These are phyloP conservation scores for Bombylius discolor DNA, from an alignment of 2,888 invertebrate species.

Conservation along the genomic window DNA sequence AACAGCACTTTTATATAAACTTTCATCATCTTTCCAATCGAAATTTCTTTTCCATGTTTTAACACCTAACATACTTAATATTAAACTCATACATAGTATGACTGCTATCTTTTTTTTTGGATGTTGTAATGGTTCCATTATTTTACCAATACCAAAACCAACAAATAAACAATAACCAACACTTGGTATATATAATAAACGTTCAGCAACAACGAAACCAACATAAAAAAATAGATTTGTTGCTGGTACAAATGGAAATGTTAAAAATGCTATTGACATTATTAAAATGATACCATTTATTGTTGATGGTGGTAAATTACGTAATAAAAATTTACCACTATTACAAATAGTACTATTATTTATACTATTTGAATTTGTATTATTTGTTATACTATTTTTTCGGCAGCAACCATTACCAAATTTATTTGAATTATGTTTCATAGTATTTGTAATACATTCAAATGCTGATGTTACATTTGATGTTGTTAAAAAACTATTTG, in stretches of 20 bases:
- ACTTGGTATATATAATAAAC: slow-evolving; percentile 90
- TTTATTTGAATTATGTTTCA: no score
- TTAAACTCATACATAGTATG: slow-evolving; percentile 37
- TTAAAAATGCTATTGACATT: slow-evolving; percentile 61
- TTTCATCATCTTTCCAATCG: slow-evolving; percentile 90
- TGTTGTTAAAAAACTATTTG: neutral
- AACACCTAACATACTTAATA: slow-evolving; percentile 56
- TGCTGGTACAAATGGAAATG: slow-evolving; percentile 88
- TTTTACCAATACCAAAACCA: slow-evolving; percentile 53
- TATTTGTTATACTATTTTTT: neutral
- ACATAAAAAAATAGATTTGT: slow-evolving; percentile 95
- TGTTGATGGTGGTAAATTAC: slow-evolving; percentile 11
- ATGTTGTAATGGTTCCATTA: slow-evolving; percentile 23
- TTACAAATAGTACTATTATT: slow-evolving; percentile 3
- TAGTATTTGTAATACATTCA: no score
- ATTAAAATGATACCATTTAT: slow-evolving; percentile 34
- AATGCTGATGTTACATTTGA: neutral
- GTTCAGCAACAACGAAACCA: slow-evolving; percentile 94
- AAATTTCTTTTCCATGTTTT: slow-evolving; percentile 70
- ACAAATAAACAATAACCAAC: slow-evolving; percentile 87
- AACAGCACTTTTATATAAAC: slow-evolving; percentile 80
- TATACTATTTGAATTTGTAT: neutral
- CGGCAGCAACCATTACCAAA: no score
- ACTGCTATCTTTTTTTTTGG: slow-evolving; percentile 24
- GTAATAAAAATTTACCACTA: neutral